These are phyloP conservation scores for Synergus gifuensis DNA, from an alignment of 2,888 invertebrate species.

Conservation along the genomic window DNA sequence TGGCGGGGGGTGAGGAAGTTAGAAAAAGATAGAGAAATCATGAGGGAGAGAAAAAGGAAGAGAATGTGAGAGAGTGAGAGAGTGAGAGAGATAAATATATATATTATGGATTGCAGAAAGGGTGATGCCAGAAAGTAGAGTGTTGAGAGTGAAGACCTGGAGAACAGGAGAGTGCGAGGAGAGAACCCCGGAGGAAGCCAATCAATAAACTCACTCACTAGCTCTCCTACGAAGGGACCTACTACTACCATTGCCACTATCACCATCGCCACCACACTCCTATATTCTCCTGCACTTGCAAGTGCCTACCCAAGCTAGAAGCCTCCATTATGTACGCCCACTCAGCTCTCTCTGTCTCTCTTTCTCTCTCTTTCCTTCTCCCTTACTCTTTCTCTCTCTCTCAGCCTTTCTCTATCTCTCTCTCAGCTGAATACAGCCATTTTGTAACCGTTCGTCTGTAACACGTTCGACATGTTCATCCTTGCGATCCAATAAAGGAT, in stretches of 20 bases:
- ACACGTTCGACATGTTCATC: constrained; percentile 55
- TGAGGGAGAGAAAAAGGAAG: constrained; percentile 28
- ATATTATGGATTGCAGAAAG: constrained; percentile 41
- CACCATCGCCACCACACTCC: constrained; percentile 44
- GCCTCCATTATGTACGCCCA: constrained; percentile 77
- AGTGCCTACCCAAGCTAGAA: constrained; percentile 68
- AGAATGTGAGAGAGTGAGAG: constrained; percentile 28
- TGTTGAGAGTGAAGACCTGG: constrained; percentile 43
- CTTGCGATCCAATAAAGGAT: constrained; percentile 56
- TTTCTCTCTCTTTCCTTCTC: not conserved
- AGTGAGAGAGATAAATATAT: constrained; percentile 41
- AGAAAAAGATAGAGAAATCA: constrained; percentile 12
- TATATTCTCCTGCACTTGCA: constrained; percentile 54
- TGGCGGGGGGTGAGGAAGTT: constrained; percentile 42
- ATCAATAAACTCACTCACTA: constrained; percentile 75
- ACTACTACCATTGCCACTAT: constrained; percentile 61
- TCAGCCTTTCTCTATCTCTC: constrained; percentile 46
- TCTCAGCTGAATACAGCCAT: constrained; percentile 74
- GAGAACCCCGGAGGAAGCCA: constrained; percentile 73
- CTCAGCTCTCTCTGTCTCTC: constrained; percentile 60
- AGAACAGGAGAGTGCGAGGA: constrained; percentile 42
- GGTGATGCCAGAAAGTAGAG: constrained; percentile 40
- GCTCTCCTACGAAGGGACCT: constrained; percentile 59
- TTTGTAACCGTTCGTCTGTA: constrained; percentile 72
- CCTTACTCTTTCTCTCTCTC: constrained; percentile 48